Base-by-base conservation (phyloP, 2,888 invertebrate species). In the Limulus polyphemus region DNA sequence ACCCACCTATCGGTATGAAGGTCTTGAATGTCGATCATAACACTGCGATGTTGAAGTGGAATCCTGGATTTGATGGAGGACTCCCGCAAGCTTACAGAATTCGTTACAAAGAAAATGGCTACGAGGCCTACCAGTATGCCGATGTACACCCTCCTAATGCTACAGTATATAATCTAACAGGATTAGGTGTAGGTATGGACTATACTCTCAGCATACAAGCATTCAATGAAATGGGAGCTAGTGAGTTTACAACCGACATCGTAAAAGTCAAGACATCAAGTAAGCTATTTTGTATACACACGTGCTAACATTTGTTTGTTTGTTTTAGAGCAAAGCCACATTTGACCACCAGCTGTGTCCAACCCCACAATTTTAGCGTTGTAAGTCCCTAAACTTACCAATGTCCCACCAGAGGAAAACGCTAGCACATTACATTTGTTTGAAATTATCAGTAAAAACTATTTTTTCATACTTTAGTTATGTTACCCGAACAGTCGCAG, bases 31-130 rank as follows among this genome's bases (percentile, higher is more conserved):
- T 87, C 7, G 92, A 93, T 0, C 90, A 93, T 75, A 89, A 91
- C 75, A 83, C 88, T 0, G 87, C 92, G 7, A 76, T 87, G 0
- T 77, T 97, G 51, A 81, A 83, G 54, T 97, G 97, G 97, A 83
- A 83, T 16, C 89, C 92, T 0, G 94, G 94, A 0, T 97, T 97
- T 74, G 88, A 95, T 75, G 97, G 97, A 0, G 97, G 97, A 0
- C 79, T 91, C 62, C 81, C 82, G 57, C 87, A 92, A 4, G 84
- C 85, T 61, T 93, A 85, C 76, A 82, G 88, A 63, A 83, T 95
- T 56, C 81, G 90, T 70, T 91, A 84, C 73, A 79, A 85, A 56
- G 67, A 69, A 10, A 69, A 65, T 1, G 71, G 56, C 17, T 56
- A 63, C 14, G 12, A 56, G 12, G 65, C 69, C 47, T 75, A 73